phyloP scores from a whole-genome alignment of 2,888 invertebrate species.

The Tetanocera ferruginea region DNA sequence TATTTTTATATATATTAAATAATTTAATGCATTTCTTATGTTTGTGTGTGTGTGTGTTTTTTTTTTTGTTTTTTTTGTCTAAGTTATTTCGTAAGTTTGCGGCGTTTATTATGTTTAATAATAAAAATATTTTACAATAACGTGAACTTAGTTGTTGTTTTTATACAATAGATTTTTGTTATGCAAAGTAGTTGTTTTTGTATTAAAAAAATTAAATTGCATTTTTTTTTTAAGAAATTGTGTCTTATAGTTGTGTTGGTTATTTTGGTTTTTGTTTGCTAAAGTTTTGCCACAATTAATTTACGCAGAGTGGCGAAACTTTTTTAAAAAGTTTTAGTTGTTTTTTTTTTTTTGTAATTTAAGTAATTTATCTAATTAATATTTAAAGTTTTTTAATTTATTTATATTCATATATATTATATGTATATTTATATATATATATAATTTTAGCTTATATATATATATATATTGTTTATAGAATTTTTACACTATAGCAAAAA shows the following conservation, averaged over 20 bases:
- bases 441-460: constrained; percentile 2
- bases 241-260: constrained; percentile 5
- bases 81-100: constrained; percentile 51
- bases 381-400: not conserved
- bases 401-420: not conserved
- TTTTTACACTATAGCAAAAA: not conserved
- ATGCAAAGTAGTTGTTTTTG: constrained; percentile 9
- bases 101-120: constrained; percentile 47
- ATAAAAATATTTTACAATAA: constrained; percentile 24
- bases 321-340: not conserved
- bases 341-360: not conserved
- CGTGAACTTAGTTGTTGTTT: constrained; percentile 6
- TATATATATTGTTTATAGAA: not conserved
- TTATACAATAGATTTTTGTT: constrained; percentile 15
- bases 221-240: not conserved
- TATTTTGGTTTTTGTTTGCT: constrained; percentile 30
- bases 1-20: constrained; percentile 54
- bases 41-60: constrained; percentile 45
- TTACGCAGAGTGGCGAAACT: constrained; percentile 20
- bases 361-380: constrained; percentile 21
- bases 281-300: constrained; percentile 41
- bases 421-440: too few species aligned
- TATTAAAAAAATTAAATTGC: constrained; percentile 7
- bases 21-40: constrained; percentile 47
- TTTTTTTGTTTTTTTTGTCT: constrained; percentile 19